These are phyloP conservation scores for Epizoanthus illoricatus DNA, from an alignment of 92 coral and sea anemone species.

Conservation along the genomic window DNA sequence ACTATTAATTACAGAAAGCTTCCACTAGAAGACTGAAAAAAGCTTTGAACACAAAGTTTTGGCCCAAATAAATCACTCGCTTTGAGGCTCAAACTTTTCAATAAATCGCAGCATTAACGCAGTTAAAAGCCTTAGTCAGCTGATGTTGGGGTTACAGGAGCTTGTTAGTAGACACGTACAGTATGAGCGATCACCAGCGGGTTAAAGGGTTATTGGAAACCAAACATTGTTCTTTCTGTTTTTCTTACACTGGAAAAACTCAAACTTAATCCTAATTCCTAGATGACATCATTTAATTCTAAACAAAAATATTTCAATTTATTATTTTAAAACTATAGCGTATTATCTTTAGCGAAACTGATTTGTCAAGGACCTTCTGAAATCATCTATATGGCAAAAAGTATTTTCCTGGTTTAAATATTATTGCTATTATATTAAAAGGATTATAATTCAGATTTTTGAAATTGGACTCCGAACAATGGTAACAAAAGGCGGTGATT, in stretches of 20 bases:
- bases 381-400: no score
- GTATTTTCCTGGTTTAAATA: no score
- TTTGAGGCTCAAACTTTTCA: background rate
- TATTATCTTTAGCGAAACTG: no score
- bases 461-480: no score
- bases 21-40: background rate
- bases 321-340: no score
- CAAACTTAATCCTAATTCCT: background rate
- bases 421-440: no score
- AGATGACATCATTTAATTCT: background rate
- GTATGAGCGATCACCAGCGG: background rate
- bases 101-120: background rate
- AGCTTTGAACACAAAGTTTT: background rate
- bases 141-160: background rate
- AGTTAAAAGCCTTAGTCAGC: background rate
- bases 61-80: background rate
- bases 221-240: background rate
- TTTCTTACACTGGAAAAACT: background rate
- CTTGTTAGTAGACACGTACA: background rate
- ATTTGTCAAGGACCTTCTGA: no score
- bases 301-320: background rate
- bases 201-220: slow-evolving; percentile 26
- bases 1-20: no score
- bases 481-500: no score
- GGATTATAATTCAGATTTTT: no score